These are phyloP conservation scores for Dicrostonyx torquatus DNA, from an alignment of 2,797 vertebrate species.

Conservation along the genomic window DNA sequence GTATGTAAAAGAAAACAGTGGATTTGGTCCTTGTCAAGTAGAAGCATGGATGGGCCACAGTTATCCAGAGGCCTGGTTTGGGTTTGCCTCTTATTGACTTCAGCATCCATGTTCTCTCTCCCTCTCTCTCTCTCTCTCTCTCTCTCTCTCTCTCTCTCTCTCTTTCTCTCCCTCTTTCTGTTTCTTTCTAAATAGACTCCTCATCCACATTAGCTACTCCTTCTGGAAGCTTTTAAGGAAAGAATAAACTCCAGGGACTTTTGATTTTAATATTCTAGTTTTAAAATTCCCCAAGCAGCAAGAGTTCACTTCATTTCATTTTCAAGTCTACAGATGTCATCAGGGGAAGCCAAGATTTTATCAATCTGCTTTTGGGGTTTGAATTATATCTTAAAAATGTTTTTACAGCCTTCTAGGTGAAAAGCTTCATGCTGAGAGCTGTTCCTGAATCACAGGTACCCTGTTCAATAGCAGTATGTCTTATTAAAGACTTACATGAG, in stretches of 20 bases:
- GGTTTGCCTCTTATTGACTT: not conserved
- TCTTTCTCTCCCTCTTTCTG: not conserved
- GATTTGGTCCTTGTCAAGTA: not conserved
- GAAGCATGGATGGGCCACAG: not conserved
- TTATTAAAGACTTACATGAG: slow-evolving; percentile 23
- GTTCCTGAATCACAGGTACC: not conserved
- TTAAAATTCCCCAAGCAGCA: not conserved
- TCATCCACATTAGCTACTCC: not conserved
- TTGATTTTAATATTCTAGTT: not conserved
- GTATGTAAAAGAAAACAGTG: not conserved
- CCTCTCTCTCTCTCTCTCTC: too few species aligned
- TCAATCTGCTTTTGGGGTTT: slow-evolving; percentile 53
- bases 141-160: too few species aligned
- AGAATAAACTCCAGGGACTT: not conserved
- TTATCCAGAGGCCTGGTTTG: not conserved
- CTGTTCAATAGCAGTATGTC: not conserved
- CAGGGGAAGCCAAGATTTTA: slow-evolving; percentile 35
- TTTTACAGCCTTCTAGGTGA: slow-evolving; percentile 8
- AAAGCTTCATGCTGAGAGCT: not conserved
- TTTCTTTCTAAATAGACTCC: not conserved
- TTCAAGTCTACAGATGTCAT: not conserved
- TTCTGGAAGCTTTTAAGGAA: not conserved
- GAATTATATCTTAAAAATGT: slow-evolving; percentile 30
- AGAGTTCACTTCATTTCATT: slow-evolving; percentile 25
- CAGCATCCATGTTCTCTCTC: too few species aligned